Evolutionary conservation across 2,888 invertebrate species (phyloP), one percentile per base, ranked within the genome.

Genomic region (Conops quadrifasciatus): DNA sequence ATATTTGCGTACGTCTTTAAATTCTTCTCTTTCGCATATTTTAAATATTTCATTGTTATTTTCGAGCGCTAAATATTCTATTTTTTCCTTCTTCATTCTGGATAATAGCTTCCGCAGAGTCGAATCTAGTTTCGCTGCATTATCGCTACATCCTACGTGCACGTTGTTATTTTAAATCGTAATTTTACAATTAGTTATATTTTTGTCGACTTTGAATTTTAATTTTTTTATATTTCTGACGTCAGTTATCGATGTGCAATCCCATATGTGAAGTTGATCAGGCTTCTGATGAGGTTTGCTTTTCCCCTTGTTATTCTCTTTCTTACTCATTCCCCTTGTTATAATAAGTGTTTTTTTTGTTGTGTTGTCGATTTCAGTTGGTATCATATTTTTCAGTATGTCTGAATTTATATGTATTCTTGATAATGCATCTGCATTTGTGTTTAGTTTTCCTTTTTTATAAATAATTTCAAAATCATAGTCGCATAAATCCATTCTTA

Each of bases 111-210:
- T 53, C 53, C 9, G 21, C 53, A 53, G 19, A 21, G n/a, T 53
- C 53, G 53, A 21, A 53, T 53, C 53, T 19, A 21, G 11, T 21
- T 53, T 53, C 53, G 53, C 21, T 21, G 53, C 21, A 11, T 53
- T 53, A 53, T 53, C 53, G 21, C 53, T 53, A 21, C 53, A 53
- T 53, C 21, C 53, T 21, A 53, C 53, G 19, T 21, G 19, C 53
- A 7, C 53, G 1, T 53, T 53, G n/a, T 53, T 4, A 53, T 53
- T 53, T 59, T n/a, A 5, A 2, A 30, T 59, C 1, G 26, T n/a
- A 59, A 11, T 5, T 59, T 30, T 9, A 9, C n/a, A n/a, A n/a
- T n/a, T n/a, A n/a, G n/a, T n/a, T 15, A 26, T 58, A 58, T 26
- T 58, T 21, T 28, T 3, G n/a, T 30, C 16, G 21, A 21, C 21